Evolutionary conservation across 1,140 invertebrate species (phyloP), one percentile per base, ranked within the genome.

Genomic region (Listronotus oregonensis): DNA sequence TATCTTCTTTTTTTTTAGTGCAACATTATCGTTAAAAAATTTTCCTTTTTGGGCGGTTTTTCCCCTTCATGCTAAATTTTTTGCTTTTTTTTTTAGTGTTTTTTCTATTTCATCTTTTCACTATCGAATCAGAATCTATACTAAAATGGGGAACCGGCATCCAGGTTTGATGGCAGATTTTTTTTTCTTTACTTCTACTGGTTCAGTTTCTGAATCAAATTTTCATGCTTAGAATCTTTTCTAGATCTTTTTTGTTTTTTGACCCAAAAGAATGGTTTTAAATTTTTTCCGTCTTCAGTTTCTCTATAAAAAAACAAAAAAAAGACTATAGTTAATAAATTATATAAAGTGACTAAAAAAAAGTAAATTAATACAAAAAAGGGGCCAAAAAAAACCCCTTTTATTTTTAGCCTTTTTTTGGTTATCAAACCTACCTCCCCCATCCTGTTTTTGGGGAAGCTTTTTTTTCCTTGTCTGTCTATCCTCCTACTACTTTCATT

Each of bases 61-160:
- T 73, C 71, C 21, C 51, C 62, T 61, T 72, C 68, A 60, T 66
- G 34, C 50, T 73, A 43, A 50, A 21, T 72, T 51, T 71, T 67
- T 51, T 63, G 57, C 47, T 66, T n/a, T n/a, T 64, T 62, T 64
- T 52, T n/a, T n/a, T n/a, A 18, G 69, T 57, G 69, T 66, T 66
- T 73, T 31, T 54, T 64, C 43, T 37, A 56, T 47, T 44, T 71
- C 67, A 43, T 47, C 68, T 68, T 58, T 37, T 68, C 60, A 68
- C 83, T 82, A 68, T 64, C 72, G 83, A 84, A 17, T 84, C 83
- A 31, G 85, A 84, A 74, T 87, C 85, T 56, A 87, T 86, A 68
- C 85, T 86, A 67, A 88, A 87, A 72, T 88, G n/a, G 86, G 0
- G 86, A 88, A 77, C 89, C 87, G 3, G 87, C 86, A 80, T 89